Evolutionary conservation across 2,113 vertebrate genomes (phyloP).

Genomic region (Charadrius vociferus): DNA sequence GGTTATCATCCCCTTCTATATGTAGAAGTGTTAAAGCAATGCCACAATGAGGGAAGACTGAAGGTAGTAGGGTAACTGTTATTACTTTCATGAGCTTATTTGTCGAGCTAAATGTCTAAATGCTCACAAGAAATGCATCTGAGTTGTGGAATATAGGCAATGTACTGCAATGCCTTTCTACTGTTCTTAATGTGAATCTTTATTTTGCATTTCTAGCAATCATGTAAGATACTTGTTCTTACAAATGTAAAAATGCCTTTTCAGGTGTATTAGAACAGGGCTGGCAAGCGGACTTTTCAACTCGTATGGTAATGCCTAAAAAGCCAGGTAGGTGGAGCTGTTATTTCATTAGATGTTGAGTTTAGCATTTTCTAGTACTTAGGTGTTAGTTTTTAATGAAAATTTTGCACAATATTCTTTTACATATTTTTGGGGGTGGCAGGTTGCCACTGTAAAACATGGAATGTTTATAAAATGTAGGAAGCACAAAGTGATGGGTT

Average conservation of each 20-base stretch:
- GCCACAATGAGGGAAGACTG: background rate
- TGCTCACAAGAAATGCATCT: background rate
- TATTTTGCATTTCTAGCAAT: background rate
- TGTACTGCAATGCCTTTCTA: background rate
- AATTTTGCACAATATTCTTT: background rate
- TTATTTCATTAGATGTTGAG: background rate
- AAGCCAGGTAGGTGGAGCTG: slow-evolving; percentile 91
- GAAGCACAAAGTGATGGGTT: background rate
- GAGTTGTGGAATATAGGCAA: background rate
- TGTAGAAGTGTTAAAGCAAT: background rate
- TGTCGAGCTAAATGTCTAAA: background rate
- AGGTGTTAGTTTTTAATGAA: background rate
- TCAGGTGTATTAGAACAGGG: slow-evolving; percentile 91
- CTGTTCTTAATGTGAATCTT: background rate
- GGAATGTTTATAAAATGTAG: background rate
- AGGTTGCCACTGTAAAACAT: background rate
- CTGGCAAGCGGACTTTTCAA: slow-evolving; percentile 92
- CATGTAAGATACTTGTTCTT: background rate
- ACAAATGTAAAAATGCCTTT: background rate
- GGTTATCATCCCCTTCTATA: background rate
- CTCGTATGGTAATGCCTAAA: slow-evolving; percentile 96
- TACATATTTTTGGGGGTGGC: background rate
- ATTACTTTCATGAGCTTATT: background rate
- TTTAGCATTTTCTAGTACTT: background rate
- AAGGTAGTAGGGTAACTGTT: background rate